phyloP scores from a whole-genome alignment of 2,113 vertebrate genomes.

The Corythaixoides concolor region DNA sequence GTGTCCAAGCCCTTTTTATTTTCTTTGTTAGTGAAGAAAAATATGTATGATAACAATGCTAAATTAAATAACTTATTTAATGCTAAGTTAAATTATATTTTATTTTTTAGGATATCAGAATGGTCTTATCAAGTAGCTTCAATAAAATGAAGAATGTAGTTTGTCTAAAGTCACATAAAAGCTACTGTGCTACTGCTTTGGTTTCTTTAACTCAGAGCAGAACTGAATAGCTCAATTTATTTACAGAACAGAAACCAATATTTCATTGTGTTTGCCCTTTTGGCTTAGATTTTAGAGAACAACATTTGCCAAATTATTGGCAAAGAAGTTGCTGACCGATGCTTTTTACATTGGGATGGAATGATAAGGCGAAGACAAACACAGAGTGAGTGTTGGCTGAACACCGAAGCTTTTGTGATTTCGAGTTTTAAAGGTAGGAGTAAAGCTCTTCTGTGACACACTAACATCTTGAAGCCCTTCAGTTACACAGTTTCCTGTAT shows the following conservation, averaged over 20 bases:
- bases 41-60: not conserved
- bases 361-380: not conserved
- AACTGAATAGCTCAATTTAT: conserved; percentile 39
- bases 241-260: conserved; percentile 46
- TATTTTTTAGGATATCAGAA: not conserved
- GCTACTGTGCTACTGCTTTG: not conserved
- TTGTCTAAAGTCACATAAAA: not conserved
- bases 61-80: not conserved
- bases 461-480: not conserved
- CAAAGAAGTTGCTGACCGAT: not conserved
- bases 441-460: not conserved
- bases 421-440: not conserved
- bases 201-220: conserved; percentile 19
- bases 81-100: not conserved
- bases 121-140: not conserved
- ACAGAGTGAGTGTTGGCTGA: not conserved
- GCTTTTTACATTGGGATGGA: not conserved
- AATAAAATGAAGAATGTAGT: not conserved
- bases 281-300: conserved; percentile 17
- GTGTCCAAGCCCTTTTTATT: not conserved
- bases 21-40: not conserved
- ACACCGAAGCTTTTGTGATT: not conserved
- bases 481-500: not conserved
- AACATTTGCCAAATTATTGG: not conserved
- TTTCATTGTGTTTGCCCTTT: conserved; percentile 43